Evolutionary conservation across 2,888 invertebrate genomes (phyloP), one percentile per base, ranked within the genome.

Genomic region (Aphodius granarius): DNA sequence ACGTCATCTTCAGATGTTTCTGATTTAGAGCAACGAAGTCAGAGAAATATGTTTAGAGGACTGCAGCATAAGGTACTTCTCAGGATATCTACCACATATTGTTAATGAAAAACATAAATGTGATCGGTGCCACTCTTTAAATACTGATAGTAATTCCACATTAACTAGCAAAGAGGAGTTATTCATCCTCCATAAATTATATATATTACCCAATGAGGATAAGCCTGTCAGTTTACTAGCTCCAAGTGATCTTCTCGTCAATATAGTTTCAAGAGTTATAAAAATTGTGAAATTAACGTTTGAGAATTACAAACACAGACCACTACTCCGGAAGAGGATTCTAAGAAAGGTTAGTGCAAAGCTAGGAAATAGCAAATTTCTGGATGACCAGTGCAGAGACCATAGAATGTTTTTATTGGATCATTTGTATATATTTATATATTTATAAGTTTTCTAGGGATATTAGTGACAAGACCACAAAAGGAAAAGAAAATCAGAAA

Each of bases 21-120:
- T 66, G 16, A 1, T 20, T 6, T 16, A 70, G 19, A 15, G 18
- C 5, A 62, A 72, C 17, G 20, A 6, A n/a, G n/a, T n/a, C n/a
- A n/a, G n/a, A n/a, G n/a, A n/a, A n/a, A n/a, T n/a, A n/a, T n/a
- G n/a, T n/a, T n/a, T n/a, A n/a, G 16, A 66, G 18, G 64, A 65
- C 13, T 73, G 65, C 20, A 66, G 66, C 22, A 64, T 73, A 6
- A 73, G 21, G 66, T 73, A 73, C 20, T 73, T 73, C 15, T 21
- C 73, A 21, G 73, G 73, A 23, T 71, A 71, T 71, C 43, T 71
- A 43, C 23, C 71, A 3, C 22, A 43, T n/a, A 18, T 18, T n/a
- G 43, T 9, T n/a, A 18, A 21, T 23, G 43, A 71, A 17, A 71
- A n/a, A 5, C 22, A 22, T 17, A 17, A 71, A 19, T 71, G 71